A percentile compares a stretch with the other conserved stretches of the same genome.
Evolutionary conservation across 1,140 invertebrate genomes (phyloP).

Genomic region (Ylistrum balloti): DNA sequence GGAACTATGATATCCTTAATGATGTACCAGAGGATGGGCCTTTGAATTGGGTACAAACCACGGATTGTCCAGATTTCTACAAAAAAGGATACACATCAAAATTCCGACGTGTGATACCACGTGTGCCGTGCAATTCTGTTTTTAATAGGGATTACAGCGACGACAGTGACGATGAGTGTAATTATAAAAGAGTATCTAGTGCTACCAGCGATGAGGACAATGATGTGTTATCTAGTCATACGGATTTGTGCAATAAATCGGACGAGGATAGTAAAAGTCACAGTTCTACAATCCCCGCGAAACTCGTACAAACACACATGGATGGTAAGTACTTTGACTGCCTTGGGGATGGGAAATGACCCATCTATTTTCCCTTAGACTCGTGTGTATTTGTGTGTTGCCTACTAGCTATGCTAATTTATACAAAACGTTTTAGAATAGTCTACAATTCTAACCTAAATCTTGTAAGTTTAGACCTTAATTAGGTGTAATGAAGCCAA

Average conservation of each 20-base stretch:
- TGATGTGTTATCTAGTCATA: background rate
- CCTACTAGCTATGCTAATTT: background rate
- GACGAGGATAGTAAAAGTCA: background rate
- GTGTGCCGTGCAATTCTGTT: background rate
- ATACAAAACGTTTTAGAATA: no score
- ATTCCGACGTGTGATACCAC: background rate
- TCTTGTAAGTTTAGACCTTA: background rate
- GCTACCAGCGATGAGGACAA: background rate
- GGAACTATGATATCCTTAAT: background rate
- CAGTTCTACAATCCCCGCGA: background rate
- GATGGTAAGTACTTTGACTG: background rate
- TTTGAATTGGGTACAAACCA: background rate
- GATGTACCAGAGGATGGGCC: conserved; percentile 14
- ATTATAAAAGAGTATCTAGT: background rate
- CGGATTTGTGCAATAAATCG: background rate
- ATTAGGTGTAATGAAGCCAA: background rate
- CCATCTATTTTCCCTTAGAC: background rate
- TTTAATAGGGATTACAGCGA: background rate
- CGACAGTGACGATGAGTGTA: conserved; percentile 13
- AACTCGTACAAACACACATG: conserved; percentile 7
- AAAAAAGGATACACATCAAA: conserved; percentile 13
- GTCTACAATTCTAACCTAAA: background rate
- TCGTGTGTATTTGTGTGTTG: background rate
- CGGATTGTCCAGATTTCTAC: background rate
- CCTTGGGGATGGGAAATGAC: background rate